A percentile compares a stretch with the other conserved stretches of the same genome.
Evolutionary conservation across 2,888 invertebrate species (phyloP).

Genomic region (Drosophila ustulata): DNA sequence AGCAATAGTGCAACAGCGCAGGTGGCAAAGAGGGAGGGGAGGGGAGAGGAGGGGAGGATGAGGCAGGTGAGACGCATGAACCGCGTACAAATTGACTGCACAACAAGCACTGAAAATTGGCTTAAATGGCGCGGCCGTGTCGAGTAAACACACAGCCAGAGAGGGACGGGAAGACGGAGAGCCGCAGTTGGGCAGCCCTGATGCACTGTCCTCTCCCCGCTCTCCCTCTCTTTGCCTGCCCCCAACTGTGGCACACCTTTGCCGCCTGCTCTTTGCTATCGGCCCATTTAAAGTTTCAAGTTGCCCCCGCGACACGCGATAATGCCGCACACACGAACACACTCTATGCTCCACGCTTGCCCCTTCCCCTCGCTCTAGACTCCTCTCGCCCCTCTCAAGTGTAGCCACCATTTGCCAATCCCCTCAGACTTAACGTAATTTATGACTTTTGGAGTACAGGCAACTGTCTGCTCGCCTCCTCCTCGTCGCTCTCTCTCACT

Average conservation of each 20-base stretch:
- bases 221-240: neutral
- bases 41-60: neutral
- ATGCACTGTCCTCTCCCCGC: neutral
- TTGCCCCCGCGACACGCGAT: conserved; percentile 46
- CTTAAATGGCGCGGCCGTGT: conserved; percentile 33
- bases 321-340: conserved; percentile 34
- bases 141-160: neutral
- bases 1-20: neutral
- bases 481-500: neutral
- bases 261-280: conserved; percentile 4
- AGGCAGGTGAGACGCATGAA: neutral
- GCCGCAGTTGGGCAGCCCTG: neutral
- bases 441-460: conserved; percentile 47
- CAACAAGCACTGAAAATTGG: conserved; percentile 40
- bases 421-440: conserved; percentile 51
- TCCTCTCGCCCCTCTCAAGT: neutral
- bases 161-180: neutral
- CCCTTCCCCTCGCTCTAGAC: neutral
- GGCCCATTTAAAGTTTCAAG: conserved; percentile 43
- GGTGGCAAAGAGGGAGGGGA: neutral
- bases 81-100: conserved; percentile 37
- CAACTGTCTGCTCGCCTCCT: neutral
- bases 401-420: conserved; percentile 19
- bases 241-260: neutral
- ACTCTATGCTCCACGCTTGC: neutral